Conservation (phyloP, 2,113 vertebrate genomes). For the Eupsittula cactorum region DNA sequence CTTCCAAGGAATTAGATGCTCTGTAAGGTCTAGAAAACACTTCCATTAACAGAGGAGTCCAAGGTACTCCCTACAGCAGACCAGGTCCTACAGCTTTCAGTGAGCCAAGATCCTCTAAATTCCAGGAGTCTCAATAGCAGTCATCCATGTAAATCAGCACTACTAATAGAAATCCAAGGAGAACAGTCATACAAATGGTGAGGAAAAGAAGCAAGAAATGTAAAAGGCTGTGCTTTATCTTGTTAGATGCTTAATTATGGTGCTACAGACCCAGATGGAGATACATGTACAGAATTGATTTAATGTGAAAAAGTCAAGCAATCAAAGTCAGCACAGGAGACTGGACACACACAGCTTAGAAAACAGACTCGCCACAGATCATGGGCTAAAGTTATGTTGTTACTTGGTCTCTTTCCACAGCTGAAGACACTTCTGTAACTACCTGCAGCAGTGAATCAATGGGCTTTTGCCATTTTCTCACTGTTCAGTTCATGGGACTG, state of each 20-base stretch:
- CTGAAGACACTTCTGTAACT: neutral
- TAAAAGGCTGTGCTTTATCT: too few relatives aligned
- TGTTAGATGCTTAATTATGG: neutral
- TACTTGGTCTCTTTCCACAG: neutral
- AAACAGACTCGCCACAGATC: neutral
- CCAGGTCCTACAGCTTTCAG: neutral
- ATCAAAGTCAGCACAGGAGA: neutral
- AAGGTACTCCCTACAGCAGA: neutral
- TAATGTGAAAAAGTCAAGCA: neutral
- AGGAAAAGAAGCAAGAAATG: neutral
- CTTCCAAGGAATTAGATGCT: neutral
- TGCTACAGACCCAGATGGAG: neutral
- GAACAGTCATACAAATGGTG: neutral
- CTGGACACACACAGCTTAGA: neutral
- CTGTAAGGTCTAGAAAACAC: neutral
- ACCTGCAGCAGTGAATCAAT: neutral
- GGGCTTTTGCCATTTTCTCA: neutral
- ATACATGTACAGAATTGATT: accelerated
- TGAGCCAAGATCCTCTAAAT: neutral
- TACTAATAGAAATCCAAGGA: neutral
- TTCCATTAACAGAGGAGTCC: neutral
- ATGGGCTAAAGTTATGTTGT: neutral
- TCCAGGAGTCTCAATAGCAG: neutral
- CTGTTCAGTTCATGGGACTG: neutral
- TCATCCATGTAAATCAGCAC: neutral